These are phyloP conservation scores for Portunus trituberculatus DNA, from an alignment of 1,140 invertebrate genomes.

Conservation along the genomic window DNA sequence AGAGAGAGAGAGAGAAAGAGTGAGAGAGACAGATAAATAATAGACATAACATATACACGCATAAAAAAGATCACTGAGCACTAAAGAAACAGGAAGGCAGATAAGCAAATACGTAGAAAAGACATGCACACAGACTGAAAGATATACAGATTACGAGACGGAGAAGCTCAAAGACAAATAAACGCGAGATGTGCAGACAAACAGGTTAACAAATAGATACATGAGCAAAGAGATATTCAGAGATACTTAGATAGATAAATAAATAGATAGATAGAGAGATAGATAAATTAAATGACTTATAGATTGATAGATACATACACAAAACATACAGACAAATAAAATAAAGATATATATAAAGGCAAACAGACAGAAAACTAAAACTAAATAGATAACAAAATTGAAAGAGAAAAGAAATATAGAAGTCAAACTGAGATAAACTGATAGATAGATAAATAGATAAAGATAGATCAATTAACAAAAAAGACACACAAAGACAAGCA, in stretches of 20 bases:
- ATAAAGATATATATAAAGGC: too few relatives aligned
- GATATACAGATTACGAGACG: neutral
- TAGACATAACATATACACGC: too few relatives aligned
- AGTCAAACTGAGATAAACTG: too few relatives aligned
- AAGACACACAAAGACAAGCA: too few relatives aligned
- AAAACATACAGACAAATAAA: too few relatives aligned
- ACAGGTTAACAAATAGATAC: conserved; percentile 6
- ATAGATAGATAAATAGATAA: too few relatives aligned
- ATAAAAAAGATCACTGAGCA: neutral
- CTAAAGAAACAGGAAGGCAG: neutral
- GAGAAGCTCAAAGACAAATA: neutral
- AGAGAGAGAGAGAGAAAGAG: neutral
- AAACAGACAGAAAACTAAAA: too few relatives aligned
- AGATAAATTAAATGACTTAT: neutral
- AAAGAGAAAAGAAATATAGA: too few relatives aligned
- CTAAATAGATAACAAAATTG: too few relatives aligned
- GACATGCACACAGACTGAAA: neutral
- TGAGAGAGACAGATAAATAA: neutral
- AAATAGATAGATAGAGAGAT: neutral
- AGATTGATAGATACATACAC: too few relatives aligned
- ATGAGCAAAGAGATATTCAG: neutral
- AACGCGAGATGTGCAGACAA: neutral
- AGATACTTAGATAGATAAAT: neutral
- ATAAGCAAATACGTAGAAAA: neutral
- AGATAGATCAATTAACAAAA: too few relatives aligned